Percentiles rank a stretch among this genome's conserved stretches.
These are phyloP conservation scores for Drosophila kurseongensis DNA, from an alignment of 1,140 invertebrate species.

Conservation along the genomic window DNA sequence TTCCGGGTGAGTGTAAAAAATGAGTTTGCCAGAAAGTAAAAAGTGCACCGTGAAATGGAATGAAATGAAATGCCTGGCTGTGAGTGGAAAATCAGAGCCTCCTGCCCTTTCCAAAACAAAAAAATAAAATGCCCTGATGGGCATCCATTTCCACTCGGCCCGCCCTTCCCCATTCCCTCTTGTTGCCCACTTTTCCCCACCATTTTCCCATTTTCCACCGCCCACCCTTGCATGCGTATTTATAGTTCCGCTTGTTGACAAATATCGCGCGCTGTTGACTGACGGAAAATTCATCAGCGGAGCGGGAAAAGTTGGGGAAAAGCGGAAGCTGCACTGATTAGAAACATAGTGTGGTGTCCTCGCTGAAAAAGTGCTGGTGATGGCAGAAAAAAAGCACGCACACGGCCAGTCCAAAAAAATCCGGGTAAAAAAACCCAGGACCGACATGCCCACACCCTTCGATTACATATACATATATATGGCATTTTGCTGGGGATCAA, in stretches of 20 bases:
- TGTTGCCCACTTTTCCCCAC: slow-evolving; percentile 5
- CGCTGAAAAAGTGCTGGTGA: slow-evolving; percentile 33
- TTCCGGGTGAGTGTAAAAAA: slow-evolving; percentile 31
- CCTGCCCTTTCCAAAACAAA: neutral
- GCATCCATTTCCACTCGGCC: slow-evolving; percentile 12
- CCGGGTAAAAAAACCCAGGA: neutral
- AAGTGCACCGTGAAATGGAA: slow-evolving; percentile 44
- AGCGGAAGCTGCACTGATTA: slow-evolving; percentile 79
- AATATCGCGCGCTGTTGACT: slow-evolving; percentile 77
- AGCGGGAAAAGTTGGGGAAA: slow-evolving; percentile 2
- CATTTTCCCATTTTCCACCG: slow-evolving; percentile 14
- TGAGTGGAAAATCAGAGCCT: slow-evolving; percentile 71
- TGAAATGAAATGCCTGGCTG: slow-evolving; percentile 37
- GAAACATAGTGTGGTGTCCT: slow-evolving; percentile 67
- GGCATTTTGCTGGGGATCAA: slow-evolving; percentile 4
- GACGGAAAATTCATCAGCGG: slow-evolving; percentile 33
- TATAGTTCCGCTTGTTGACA: slow-evolving; percentile 82
- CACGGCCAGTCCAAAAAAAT: slow-evolving; percentile 25
- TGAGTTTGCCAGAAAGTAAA: slow-evolving; percentile 58
- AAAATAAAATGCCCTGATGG: neutral
- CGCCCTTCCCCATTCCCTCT: neutral
- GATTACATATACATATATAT: too few relatives aligned
- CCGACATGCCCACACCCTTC: slow-evolving; percentile 7
- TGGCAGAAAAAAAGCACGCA: slow-evolving; percentile 18
- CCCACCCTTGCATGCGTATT: slow-evolving; percentile 63